These are phyloP conservation scores for Drosophila nigrodunni DNA, from an alignment of 1,140 invertebrate genomes.

Conservation along the genomic window DNA sequence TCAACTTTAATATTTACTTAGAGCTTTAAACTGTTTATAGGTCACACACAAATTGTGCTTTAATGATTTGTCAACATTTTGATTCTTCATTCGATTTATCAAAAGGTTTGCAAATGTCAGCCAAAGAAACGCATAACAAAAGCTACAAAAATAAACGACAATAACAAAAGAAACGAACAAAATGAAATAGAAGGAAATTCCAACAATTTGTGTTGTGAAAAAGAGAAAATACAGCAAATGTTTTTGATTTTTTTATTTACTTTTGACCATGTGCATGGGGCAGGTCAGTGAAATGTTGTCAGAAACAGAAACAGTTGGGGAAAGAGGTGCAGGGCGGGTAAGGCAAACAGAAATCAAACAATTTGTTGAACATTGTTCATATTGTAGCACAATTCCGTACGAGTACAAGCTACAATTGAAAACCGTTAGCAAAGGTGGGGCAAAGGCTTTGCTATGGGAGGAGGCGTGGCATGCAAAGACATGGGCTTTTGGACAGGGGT, in stretches of 20 bases:
- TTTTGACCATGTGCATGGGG: slow-evolving; percentile 47
- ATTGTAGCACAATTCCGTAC: slow-evolving; percentile 18
- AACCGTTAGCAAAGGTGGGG: slow-evolving; percentile 7
- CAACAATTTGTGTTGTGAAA: slow-evolving; percentile 28
- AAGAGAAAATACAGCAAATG: slow-evolving; percentile 22
- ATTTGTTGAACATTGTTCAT: slow-evolving; percentile 49
- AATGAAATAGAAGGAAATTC: slow-evolving; percentile 27
- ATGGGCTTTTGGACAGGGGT: slow-evolving; percentile 13
- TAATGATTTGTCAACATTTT: slow-evolving; percentile 10
- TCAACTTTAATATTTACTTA: too few relatives aligned
- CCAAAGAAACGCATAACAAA: slow-evolving; percentile 30
- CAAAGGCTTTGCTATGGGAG: slow-evolving; percentile 32
- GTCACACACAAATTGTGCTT: slow-evolving; percentile 1
- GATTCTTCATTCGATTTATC: slow-evolving; percentile 47
- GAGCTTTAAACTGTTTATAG: not conserved
- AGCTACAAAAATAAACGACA: slow-evolving; percentile 12
- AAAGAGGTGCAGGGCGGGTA: not conserved
- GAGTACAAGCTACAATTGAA: slow-evolving; percentile 9
- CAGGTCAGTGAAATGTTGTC: slow-evolving; percentile 73
- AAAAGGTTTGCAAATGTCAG: slow-evolving; percentile 74
- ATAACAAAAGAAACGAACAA: slow-evolving; percentile 7
- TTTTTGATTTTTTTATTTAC: not conserved
- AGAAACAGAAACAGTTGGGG: slow-evolving; percentile 13
- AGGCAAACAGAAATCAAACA: slow-evolving; percentile 56
- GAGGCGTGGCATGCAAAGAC: slow-evolving; percentile 48